These are phyloP conservation scores for Macropus fuliginosus DNA, from an alignment of 2,797 vertebrate species.

Conservation along the genomic window DNA sequence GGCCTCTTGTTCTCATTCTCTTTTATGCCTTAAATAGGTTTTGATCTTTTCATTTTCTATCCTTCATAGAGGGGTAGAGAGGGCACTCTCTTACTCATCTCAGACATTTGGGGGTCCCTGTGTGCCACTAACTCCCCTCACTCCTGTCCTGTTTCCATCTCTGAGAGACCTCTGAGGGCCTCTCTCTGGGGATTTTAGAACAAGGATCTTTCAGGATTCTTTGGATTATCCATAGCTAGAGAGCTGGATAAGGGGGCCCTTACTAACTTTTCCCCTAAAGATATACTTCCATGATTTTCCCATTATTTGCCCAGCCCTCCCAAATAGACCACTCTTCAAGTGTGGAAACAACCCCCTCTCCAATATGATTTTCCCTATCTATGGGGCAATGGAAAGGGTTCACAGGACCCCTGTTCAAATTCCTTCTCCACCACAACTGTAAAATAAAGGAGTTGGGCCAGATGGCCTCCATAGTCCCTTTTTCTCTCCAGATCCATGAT, in stretches of 20 bases:
- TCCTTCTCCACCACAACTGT: neutral
- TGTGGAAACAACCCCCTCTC: neutral
- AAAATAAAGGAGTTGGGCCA: neutral
- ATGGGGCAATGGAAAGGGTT: neutral
- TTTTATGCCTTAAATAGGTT: neutral
- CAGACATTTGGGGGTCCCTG: neutral
- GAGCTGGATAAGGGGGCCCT: neutral
- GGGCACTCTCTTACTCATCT: neutral
- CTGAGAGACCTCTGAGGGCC: neutral
- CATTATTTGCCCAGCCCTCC: neutral
- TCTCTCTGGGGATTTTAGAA: neutral
- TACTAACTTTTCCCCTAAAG: rapidly evolving
- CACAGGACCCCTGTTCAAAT: neutral
- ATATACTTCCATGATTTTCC: neutral
- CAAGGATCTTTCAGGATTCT: neutral
- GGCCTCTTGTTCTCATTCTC: neutral
- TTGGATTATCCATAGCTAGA: neutral
- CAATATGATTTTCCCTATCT: neutral
- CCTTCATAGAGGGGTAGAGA: neutral
- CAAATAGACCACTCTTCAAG: neutral
- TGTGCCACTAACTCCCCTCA: neutral
- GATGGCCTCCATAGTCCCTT: neutral
- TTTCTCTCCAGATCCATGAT: neutral
- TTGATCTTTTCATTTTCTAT: neutral
- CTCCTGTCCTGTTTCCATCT: neutral